phyloP scores from a whole-genome alignment of 2,797 vertebrate species.

The Gymnothorax reevesii region DNA sequence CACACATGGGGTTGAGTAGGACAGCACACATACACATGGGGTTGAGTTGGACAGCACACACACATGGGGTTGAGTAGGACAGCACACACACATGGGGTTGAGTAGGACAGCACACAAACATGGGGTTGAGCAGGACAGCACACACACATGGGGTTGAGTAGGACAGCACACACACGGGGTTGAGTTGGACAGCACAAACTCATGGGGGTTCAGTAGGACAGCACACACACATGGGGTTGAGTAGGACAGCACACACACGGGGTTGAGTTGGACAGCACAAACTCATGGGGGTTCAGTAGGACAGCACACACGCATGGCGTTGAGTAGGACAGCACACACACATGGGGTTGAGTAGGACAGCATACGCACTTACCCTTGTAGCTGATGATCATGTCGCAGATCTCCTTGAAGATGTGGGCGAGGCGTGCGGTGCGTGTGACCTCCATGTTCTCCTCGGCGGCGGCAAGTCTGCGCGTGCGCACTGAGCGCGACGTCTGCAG shows the following conservation, averaged over 20 bases:
- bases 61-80: not conserved
- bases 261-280: not conserved
- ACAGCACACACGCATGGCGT: not conserved
- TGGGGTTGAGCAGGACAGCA: not conserved
- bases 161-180: too few species aligned
- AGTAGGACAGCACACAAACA: not conserved
- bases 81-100: not conserved
- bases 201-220: not conserved
- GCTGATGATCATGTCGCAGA: slow-evolving; percentile 94
- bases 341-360: not conserved
- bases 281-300: not conserved
- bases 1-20: not conserved
- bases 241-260: not conserved
- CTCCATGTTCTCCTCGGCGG: slow-evolving; percentile 94
- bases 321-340: not conserved
- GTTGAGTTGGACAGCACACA: not conserved
- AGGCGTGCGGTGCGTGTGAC: slow-evolving; percentile 96
- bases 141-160: too few species aligned
- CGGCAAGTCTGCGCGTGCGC: slow-evolving; percentile 88
- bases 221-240: not conserved
- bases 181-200: not conserved
- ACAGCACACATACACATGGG: not conserved
- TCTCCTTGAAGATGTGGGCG: slow-evolving; percentile 98
- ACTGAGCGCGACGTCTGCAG: slow-evolving; percentile 94
- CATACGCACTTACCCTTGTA: slow-evolving; percentile 83